Base-by-base conservation (phyloP, 30 jellyfish, hydroid and myxozoan genomes). In the Sanderia malayensis region DNA sequence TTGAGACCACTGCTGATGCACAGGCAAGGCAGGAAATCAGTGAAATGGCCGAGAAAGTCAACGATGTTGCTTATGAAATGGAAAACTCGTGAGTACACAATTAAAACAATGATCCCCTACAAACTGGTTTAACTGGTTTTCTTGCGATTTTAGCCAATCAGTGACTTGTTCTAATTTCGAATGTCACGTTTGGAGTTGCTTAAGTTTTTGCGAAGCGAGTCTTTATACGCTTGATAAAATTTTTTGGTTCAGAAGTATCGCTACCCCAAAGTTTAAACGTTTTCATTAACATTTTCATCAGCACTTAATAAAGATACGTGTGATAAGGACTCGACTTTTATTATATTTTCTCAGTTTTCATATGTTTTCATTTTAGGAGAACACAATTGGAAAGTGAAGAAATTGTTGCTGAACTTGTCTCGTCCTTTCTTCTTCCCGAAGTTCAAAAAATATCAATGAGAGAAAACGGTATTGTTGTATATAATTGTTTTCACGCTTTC, bases 381-480 rank as follows among this genome's bases (percentile, higher is more conserved):
- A 82, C 95, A 3, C 89, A 83, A 31, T 81, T 83, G 18, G 95
- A 90, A 67, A 84, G 98, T 33, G 98, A 90, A 78, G 98, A 90
- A 44, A 83, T 90, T 23, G 96, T 90, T 3, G 98, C 98, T 9
- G 98, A 90, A 66, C 74, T 90, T n/a, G 92, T 90, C 72, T 83
- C 98, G 55, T 90, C 98, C 20, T 90, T 90, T 47, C 80, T 90
- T 49, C 85, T 90, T 23, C 98, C 98, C 4, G 98, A 90, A 66
- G 98, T 87, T n/a, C 93, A 90, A 72, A 81, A 92, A 72, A 83
- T 90, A n/a, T 27, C 79, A 27, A 72, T 78, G 80, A 79, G 98
- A 34, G 96, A 83, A 46, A 83, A 83, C 53, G 86, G 98, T 90
- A 46, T n/a, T n/a, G n/a, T n/a, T n/a, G n/a, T n/a, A n/a, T n/a